Evolutionary conservation across 1,140 invertebrate species (phyloP), one percentile per base, ranked within the genome.

Genomic region (Drosophila ohnishii): DNA sequence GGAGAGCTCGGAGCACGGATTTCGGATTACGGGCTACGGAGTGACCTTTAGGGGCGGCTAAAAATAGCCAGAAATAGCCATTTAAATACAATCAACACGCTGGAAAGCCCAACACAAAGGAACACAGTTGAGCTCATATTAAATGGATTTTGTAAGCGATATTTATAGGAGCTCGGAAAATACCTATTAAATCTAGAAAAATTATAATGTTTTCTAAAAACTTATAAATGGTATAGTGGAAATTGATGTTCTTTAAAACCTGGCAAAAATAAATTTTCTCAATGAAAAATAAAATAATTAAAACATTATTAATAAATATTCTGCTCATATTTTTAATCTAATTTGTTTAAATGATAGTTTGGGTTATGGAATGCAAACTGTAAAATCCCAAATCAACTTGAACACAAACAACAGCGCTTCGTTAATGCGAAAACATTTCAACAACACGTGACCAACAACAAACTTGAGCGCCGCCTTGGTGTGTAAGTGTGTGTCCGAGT

Each of bases 381-480:
- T 69, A 32, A 63, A 53, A 66, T 66, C 13, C 37, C n/a, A 71
- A 53, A 40, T 50, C 47, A 65, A 75, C 47, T 56, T 67, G 34
- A 48, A 48, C 63, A 37, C 65, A 79, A 82, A 63, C 65, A 82
- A 75, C 57, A 75, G 48, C 35, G 40, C 44, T 81, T 63, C 59
- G 63, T 79, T 70, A 75, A 77, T 66, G 61, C 58, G 53, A 59
- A 77, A 88, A 48, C 80, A 88, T 87, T 87, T 88, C 57, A 66
- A 77, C 67, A 88, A 87, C 83, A 87, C 83, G 83, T 88, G 83
- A 87, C 83, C 75, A 86, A 86, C 79, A 88, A 88, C 83, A 86
- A 88, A 87, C 79, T 71, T 63, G 47, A 75, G 42, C 44, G 35
- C 39, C 40, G 45, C 53, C 35, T 35, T 47, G 39, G 25, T 60